Evolutionary conservation across 1,140 invertebrate species (phyloP).

Genomic region (Microplitis mediator): DNA sequence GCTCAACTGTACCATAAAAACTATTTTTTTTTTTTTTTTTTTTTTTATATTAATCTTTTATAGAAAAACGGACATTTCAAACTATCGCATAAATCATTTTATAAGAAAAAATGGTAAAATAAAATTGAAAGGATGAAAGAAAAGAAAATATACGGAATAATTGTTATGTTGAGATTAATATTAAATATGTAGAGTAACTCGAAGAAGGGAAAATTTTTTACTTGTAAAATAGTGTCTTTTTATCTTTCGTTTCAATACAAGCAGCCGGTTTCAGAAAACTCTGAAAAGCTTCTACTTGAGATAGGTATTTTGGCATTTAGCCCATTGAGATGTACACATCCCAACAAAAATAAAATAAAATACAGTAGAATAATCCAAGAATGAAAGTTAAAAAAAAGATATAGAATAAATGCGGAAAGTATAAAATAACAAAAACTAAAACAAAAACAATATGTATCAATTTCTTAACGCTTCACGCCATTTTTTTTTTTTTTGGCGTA

Average conservation of each 20-base stretch:
- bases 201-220: not conserved
- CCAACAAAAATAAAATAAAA: not conserved
- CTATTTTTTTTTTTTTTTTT: slow-evolving; percentile 14
- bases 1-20: not conserved
- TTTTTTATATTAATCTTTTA: slow-evolving; percentile 26
- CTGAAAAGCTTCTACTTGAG: slow-evolving; percentile 21
- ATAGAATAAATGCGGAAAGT: not conserved
- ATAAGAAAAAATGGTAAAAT: not conserved
- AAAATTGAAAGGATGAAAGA: too few species aligned
- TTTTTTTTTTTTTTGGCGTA: not conserved
- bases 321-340: slow-evolving; percentile 4
- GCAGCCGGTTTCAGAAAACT: slow-evolving; percentile 3
- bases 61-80: not conserved
- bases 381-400: not conserved
- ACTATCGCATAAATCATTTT: not conserved
- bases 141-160: too few species aligned
- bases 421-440: not conserved
- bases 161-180: not conserved
- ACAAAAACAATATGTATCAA: not conserved
- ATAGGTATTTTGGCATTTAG: slow-evolving; percentile 25
- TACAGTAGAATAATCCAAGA: not conserved
- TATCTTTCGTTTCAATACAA: not conserved
- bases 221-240: not conserved
- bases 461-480: not conserved
- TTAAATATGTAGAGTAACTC: not conserved